These are phyloP conservation scores for Cyphomyrus discorhynchus DNA, from an alignment of 2,113 vertebrate species.

Conservation along the genomic window DNA sequence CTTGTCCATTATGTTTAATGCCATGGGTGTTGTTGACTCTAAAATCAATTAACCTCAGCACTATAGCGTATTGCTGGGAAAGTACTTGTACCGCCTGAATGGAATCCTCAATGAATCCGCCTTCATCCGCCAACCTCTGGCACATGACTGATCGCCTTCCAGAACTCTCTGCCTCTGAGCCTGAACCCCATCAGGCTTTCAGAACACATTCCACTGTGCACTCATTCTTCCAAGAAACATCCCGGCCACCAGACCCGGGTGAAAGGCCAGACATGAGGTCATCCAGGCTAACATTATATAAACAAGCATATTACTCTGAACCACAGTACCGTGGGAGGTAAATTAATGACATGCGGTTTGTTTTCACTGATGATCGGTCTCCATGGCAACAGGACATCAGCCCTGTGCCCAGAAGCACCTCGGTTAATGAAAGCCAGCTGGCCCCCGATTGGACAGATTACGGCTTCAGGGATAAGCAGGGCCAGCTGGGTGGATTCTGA, in stretches of 20 bases:
- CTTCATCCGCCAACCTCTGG: background rate
- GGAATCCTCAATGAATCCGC: background rate
- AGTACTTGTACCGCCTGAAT: background rate
- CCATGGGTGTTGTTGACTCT: slow-evolving; percentile 1
- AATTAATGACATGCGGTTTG: background rate
- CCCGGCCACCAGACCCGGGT: background rate
- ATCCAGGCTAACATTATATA: background rate
- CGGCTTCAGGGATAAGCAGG: background rate
- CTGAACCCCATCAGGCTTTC: background rate
- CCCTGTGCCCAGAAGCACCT: background rate
- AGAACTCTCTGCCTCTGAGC: background rate
- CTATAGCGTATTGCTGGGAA: background rate
- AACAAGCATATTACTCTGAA: background rate
- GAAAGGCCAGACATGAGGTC: background rate
- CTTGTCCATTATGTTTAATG: background rate
- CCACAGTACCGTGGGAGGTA: background rate
- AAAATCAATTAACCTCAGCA: background rate
- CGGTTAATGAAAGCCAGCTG: background rate
- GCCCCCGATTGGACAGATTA: background rate
- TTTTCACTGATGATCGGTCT: background rate
- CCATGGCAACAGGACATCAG: background rate
- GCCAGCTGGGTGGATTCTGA: background rate
- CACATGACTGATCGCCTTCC: background rate
- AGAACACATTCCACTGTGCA: background rate
- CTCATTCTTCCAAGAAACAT: background rate